phyloP scores from a whole-genome alignment of 2,797 vertebrate species.

The Tenualosa thibaudeaui region DNA sequence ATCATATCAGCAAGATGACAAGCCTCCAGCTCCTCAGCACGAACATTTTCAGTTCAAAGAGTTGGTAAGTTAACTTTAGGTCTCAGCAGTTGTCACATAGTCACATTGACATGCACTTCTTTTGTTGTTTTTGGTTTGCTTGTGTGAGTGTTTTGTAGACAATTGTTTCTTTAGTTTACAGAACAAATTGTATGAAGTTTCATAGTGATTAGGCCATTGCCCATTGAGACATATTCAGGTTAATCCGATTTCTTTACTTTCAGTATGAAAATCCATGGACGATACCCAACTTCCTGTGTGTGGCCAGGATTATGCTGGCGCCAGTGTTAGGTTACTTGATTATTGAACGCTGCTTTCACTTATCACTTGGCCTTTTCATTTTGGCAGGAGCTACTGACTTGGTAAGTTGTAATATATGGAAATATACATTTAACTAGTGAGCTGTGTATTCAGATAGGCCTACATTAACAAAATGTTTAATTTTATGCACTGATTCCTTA shows the following conservation, averaged over 20 bases:
- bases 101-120: neutral
- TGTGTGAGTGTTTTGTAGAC: too few species aligned
- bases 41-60: conserved; percentile 77
- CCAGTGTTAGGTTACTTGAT: conserved; percentile 91
- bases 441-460: neutral
- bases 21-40: conserved; percentile 49
- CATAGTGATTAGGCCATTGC: too few species aligned
- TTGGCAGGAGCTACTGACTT: conserved; percentile 92
- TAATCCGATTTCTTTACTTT: conserved; percentile 38
- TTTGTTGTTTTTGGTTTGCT: neutral
- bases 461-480: too few species aligned
- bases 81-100: neutral
- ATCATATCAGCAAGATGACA: conserved; percentile 1
- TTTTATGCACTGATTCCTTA: neutral
- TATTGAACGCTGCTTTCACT: conserved; percentile 86
- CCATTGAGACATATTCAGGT: neutral
- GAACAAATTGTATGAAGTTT: neutral
- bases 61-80: conserved; percentile 69
- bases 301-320: conserved; percentile 89
- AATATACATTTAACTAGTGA: neutral
- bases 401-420: conserved; percentile 70
- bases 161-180: neutral
- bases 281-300: conserved; percentile 90
- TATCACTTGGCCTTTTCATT: conserved; percentile 88
- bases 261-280: conserved; percentile 99